A percentile compares a stretch with the other conserved stretches of the same genome.
phyloP scores from a whole-genome alignment of 2,797 vertebrate species.

The Sphenopsis melanotis region DNA sequence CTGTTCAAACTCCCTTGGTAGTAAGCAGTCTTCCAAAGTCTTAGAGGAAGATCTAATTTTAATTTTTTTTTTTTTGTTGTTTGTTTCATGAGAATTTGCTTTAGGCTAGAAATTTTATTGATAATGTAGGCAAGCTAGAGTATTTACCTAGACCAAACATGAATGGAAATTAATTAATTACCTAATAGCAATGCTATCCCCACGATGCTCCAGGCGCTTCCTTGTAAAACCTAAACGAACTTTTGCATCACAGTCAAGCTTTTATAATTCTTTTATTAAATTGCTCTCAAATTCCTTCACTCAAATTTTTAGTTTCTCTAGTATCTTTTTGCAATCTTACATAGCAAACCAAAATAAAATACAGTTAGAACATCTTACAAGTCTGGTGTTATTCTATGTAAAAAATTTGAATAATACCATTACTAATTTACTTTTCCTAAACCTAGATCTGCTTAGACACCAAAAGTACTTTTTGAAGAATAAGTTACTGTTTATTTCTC shows the following conservation, averaged over 20 bases:
- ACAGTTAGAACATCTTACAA: background rate
- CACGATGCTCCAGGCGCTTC: background rate
- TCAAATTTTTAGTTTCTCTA: background rate
- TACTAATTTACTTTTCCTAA: background rate
- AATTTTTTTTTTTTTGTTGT: too few species aligned
- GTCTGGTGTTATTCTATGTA: background rate
- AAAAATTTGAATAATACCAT: background rate
- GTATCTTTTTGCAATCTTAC: background rate
- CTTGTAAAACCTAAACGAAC: background rate
- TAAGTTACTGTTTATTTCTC: background rate
- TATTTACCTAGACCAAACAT: background rate
- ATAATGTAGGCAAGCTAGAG: background rate
- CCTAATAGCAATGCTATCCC: background rate
- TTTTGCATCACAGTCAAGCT: background rate
- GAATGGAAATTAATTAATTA: background rate
- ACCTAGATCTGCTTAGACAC: background rate
- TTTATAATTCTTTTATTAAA: background rate
- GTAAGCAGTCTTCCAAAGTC: background rate
- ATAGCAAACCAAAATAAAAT: background rate
- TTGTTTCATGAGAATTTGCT: background rate
- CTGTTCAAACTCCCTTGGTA: background rate
- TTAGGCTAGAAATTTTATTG: background rate
- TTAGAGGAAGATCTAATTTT: background rate
- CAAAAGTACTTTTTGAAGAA: fast-evolving
- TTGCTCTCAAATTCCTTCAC: background rate